Percentiles rank a stretch among this genome's conserved stretches.
Evolutionary conservation across 1,140 invertebrate genomes (phyloP).

Genomic region (Philotrypesis tridentata): DNA sequence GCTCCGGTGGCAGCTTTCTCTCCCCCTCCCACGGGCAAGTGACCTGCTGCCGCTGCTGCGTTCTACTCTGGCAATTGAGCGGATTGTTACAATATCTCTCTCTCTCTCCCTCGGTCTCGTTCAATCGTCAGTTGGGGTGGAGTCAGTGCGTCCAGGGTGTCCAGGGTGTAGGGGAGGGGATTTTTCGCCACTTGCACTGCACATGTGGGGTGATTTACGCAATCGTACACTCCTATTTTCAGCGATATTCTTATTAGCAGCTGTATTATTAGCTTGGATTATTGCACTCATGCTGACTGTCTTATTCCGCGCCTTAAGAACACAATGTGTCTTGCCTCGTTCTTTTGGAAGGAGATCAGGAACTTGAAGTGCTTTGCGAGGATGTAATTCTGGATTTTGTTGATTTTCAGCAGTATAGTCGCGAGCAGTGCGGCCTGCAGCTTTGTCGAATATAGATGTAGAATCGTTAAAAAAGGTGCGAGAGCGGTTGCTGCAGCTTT

Average conservation of each 20-base stretch:
- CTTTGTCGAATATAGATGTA: too few relatives aligned
- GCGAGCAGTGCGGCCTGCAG: too few relatives aligned
- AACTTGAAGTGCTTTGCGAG: too few relatives aligned
- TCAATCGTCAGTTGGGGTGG: conserved; percentile 49
- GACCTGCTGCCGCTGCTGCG: conserved; percentile 42
- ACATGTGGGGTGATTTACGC: conserved; percentile 51
- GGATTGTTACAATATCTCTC: conserved; percentile 24
- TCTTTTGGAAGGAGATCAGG: too few relatives aligned
- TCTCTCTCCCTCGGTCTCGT: conserved; percentile 1
- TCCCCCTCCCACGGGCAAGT: conserved; percentile 31
- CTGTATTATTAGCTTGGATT: too few relatives aligned
- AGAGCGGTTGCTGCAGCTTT: too few relatives aligned
- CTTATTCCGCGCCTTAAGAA: too few relatives aligned
- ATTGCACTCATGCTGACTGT: too few relatives aligned
- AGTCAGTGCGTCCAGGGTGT: conserved; percentile 43
- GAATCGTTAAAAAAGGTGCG: too few relatives aligned
- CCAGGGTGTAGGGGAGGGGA: conserved; percentile 38
- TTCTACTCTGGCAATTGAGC: conserved; percentile 38
- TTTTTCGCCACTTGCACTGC: conserved; percentile 32
- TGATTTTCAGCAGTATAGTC: too few relatives aligned
- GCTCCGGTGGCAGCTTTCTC: background rate
- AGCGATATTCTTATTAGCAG: conserved; percentile 52
- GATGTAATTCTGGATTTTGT: too few relatives aligned
- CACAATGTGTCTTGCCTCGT: too few relatives aligned
- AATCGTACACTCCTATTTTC: conserved; percentile 48